phyloP scores from a whole-genome alignment of 2,888 invertebrate species.

The Drosophila maculinotata region DNA sequence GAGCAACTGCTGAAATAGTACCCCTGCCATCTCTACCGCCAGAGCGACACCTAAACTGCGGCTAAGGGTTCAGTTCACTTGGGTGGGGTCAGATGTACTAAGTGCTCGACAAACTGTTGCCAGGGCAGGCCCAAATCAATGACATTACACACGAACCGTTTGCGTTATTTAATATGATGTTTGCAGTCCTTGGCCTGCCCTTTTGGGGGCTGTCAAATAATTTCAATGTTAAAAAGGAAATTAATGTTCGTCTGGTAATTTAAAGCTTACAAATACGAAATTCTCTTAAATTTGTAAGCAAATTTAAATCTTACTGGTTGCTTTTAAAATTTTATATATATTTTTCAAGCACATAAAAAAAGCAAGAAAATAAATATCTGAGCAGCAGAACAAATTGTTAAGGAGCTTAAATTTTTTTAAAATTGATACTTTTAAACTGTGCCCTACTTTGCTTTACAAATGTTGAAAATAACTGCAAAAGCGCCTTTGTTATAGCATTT shows the following conservation, averaged over 20 bases:
- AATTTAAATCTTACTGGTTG: too few species aligned
- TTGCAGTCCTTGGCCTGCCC: constrained; percentile 22
- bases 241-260: constrained; percentile 26
- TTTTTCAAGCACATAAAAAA: too few species aligned
- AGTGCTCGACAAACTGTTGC: constrained; percentile 72
- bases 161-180: constrained; percentile 36
- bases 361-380: background rate
- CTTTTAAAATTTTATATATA: too few species aligned
- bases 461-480: background rate
- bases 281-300: background rate
- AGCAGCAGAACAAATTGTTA: background rate
- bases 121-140: constrained; percentile 61
- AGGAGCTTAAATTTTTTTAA: constrained; percentile 8
- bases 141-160: constrained; percentile 72
- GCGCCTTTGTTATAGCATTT: constrained; percentile 15
- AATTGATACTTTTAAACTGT: constrained; percentile 1
- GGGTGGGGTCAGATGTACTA: constrained; percentile 36
- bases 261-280: background rate
- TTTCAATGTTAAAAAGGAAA: constrained; percentile 36
- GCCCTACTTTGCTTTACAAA: background rate
- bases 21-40: background rate
- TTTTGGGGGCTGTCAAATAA: constrained; percentile 8
- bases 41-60: background rate
- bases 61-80: constrained; percentile 8
- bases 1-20: constrained; percentile 34